Evolutionary conservation across 2,888 invertebrate species (phyloP).

Genomic region (Temnothorax ravouxi): DNA sequence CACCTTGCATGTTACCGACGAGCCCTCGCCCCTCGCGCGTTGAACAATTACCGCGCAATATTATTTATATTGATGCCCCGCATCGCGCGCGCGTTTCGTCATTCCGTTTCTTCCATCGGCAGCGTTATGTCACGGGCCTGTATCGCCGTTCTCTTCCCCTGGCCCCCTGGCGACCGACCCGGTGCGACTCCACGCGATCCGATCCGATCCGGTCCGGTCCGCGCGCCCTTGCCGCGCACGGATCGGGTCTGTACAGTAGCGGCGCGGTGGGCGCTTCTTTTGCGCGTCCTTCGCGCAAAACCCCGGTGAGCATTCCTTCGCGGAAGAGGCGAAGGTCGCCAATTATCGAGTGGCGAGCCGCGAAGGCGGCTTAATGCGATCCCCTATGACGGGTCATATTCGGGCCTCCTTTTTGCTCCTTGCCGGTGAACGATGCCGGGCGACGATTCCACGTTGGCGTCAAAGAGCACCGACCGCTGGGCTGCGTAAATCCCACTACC

Average conservation of each 20-base stretch:
- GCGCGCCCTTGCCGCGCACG: background rate
- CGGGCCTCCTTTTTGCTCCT: slow-evolving; percentile 71
- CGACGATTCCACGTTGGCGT: slow-evolving; percentile 73
- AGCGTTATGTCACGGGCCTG: slow-evolving; percentile 36
- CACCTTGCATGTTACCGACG: slow-evolving; percentile 68
- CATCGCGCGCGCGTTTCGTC: slow-evolving; percentile 61
- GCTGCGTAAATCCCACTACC: slow-evolving; percentile 70
- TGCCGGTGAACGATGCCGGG: slow-evolving; percentile 49
- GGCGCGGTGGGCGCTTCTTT: slow-evolving; percentile 39
- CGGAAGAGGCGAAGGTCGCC: slow-evolving; percentile 84
- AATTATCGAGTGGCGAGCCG: slow-evolving; percentile 81
- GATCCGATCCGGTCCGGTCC: background rate
- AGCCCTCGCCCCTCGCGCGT: slow-evolving; percentile 42
- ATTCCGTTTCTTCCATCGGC: slow-evolving; percentile 56
- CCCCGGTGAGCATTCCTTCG: slow-evolving; percentile 82
- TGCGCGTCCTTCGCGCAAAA: slow-evolving; percentile 70
- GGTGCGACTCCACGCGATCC: background rate
- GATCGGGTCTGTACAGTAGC: background rate
- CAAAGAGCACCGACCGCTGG: slow-evolving; percentile 75
- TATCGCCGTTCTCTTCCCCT: background rate
- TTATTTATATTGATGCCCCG: slow-evolving; percentile 77
- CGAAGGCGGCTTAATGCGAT: slow-evolving; percentile 81
- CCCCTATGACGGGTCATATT: slow-evolving; percentile 82
- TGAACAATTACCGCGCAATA: slow-evolving; percentile 74
- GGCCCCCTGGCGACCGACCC: background rate